phyloP scores from a whole-genome alignment of 2,888 invertebrate genomes.

The Erebia palarica region DNA sequence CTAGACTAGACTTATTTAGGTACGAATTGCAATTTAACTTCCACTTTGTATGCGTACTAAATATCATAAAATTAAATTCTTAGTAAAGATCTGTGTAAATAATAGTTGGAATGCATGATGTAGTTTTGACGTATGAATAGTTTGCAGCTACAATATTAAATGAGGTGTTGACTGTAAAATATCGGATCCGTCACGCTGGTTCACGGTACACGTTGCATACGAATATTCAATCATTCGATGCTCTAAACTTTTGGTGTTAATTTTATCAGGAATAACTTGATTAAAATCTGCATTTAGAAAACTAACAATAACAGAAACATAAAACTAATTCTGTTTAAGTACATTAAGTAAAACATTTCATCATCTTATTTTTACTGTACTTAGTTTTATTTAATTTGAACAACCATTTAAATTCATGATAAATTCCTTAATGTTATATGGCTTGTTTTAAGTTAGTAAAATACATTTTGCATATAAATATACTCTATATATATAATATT shows the following conservation, averaged over 20 bases:
- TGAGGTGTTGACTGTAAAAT: constrained; percentile 75
- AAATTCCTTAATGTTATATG: no score
- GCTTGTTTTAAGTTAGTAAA: no score
- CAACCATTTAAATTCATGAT: no score
- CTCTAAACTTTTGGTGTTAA: background rate
- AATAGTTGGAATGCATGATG: constrained; percentile 23
- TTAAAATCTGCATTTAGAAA: background rate
- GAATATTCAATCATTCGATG: constrained; percentile 12
- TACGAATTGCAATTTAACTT: background rate
- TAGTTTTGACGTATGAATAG: constrained; percentile 54
- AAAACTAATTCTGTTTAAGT: no score
- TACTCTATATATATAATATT: no score
- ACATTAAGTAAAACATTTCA: no score
- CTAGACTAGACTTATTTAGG: no score
- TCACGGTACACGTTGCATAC: constrained; percentile 58
- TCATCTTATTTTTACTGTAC: no score
- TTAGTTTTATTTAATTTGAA: no score
- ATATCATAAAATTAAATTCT: constrained; percentile 25
- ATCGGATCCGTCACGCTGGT: constrained; percentile 71
- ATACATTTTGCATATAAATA: no score
- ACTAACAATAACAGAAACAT: no score
- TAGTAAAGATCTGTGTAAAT: constrained; percentile 24
- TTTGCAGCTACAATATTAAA: constrained; percentile 67
- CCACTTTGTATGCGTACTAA: constrained; percentile 14
- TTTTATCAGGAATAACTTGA: background rate